Conservation (phyloP, 1,140 invertebrate species). For the Hestina assimilis region DNA sequence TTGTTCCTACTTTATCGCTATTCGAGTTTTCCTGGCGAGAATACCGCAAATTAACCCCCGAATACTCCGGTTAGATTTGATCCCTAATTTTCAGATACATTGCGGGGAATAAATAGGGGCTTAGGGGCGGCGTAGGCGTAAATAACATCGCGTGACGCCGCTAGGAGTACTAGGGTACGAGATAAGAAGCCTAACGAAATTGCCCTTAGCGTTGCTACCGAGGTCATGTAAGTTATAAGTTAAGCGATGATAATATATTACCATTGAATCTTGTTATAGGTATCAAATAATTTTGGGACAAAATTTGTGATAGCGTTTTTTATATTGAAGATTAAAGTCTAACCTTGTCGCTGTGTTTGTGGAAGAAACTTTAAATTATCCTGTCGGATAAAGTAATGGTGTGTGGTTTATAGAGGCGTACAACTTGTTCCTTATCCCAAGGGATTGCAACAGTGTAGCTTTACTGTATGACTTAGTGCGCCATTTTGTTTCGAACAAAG, state of each 20-base stretch:
- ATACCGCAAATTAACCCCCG: slow-evolving; percentile 65
- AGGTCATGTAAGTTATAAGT: slow-evolving; percentile 25
- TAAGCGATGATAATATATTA: slow-evolving; percentile 15
- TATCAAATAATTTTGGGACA: neutral
- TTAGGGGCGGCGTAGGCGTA: slow-evolving; percentile 72
- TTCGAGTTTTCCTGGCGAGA: slow-evolving; percentile 34
- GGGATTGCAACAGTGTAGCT: slow-evolving; percentile 11
- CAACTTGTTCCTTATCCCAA: slow-evolving; percentile 5
- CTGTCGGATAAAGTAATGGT: neutral
- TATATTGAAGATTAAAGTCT: no score
- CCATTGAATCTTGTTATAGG: neutral
- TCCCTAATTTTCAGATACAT: slow-evolving; percentile 78
- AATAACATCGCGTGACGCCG: slow-evolving; percentile 65
- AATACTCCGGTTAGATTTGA: slow-evolving; percentile 59
- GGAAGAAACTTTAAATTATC: neutral
- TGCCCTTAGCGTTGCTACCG: slow-evolving; percentile 38
- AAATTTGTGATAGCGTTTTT: no score
- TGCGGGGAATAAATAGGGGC: slow-evolving; percentile 74
- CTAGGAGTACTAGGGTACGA: slow-evolving; percentile 34
- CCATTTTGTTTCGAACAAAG: slow-evolving; percentile 35
- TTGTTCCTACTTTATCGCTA: slow-evolving; percentile 37
- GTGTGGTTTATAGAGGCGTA: neutral
- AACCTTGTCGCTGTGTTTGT: no score
- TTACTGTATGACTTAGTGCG: slow-evolving; percentile 9
- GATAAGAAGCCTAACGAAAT: slow-evolving; percentile 63